Base-by-base conservation (phyloP, 1,140 invertebrate species). In the Hormaphis cornu region DNA sequence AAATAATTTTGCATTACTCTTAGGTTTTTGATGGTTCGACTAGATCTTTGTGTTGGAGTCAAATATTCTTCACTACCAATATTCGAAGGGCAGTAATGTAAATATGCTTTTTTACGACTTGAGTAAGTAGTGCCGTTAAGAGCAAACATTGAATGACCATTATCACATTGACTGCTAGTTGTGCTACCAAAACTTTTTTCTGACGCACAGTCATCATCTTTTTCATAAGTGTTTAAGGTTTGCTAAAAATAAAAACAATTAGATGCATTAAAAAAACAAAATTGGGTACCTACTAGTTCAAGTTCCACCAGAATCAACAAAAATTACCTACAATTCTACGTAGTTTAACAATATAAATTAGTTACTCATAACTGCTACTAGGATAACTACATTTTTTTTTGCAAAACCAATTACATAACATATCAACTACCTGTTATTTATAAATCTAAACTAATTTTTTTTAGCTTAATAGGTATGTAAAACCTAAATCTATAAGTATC, bases 21-120 rank as follows among this genome's bases (percentile, higher is more conserved):
- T 35, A 84, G 78, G 59, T 86, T 85, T 53, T 87, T 82, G 20
- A 93, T 86, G 78, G 90, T 88, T 72, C 84, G 82, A 74, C 89
- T 86, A 8, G 89, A 88, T 72, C 90, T 80, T 76, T 93, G 90
- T 1, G 90, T 92, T 3, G 90, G 90, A 42, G 90, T 92, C 26
- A 93, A 80, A 77, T 93, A 93, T 74, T 91, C 88, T 53, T 89
- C 85, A 10, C 83, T 85, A 0, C 84, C 85, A n/a, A 84, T 83
- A 77, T 89, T 85, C 72, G 87, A 85, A 14, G 87, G 87, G 76
- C 89, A 92, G 77, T 92, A 89, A 28, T 92, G 83, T 30, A 91
- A 87, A 76, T 90, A 90, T 73, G 87, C 87, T 77, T 85, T 86
- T 56, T 83, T 83, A 40, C 83, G 78, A 12, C 82, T 84, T 3